These are phyloP conservation scores for Ostrea denselamellosa DNA, from an alignment of 1,140 invertebrate genomes.

Conservation along the genomic window DNA sequence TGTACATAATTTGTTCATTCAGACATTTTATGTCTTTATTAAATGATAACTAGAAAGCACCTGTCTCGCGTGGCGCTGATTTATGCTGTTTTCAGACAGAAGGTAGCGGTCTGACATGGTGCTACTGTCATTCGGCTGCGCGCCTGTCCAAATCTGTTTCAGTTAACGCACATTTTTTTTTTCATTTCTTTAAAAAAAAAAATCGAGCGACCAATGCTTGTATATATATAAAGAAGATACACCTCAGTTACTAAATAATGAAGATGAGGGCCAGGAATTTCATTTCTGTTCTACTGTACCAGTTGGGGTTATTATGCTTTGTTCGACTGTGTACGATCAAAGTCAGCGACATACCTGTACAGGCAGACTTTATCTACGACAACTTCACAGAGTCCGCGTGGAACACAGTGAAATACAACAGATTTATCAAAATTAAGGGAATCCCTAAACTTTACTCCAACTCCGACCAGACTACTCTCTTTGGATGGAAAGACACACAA, in stretches of 20 bases:
- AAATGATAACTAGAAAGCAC: constrained; percentile 8
- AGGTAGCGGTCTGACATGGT: neutral
- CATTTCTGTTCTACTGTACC: neutral
- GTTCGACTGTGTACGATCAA: neutral
- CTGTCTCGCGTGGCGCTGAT: constrained; percentile 1
- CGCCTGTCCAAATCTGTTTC: constrained; percentile 27
- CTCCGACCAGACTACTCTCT: neutral
- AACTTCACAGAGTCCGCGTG: neutral
- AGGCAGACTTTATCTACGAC: neutral
- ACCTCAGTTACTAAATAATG: neutral
- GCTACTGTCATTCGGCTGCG: neutral
- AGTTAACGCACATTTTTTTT: neutral
- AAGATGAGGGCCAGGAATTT: neutral
- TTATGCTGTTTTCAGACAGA: neutral
- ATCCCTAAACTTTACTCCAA: neutral
- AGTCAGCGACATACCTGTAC: neutral
- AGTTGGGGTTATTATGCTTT: neutral
- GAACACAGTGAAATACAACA: neutral
- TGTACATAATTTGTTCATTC: constrained; percentile 15
- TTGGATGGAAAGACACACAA: neutral
- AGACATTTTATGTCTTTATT: neutral
- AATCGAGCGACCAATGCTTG: neutral
- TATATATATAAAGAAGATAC: constrained; percentile 17
- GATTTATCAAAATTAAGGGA: neutral
- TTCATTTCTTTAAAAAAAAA: neutral